Percentiles rank a stretch among this genome's conserved stretches.
These are phyloP conservation scores for Amia ocellicauda DNA, from an alignment of 2,113 vertebrate species.

Conservation along the genomic window DNA sequence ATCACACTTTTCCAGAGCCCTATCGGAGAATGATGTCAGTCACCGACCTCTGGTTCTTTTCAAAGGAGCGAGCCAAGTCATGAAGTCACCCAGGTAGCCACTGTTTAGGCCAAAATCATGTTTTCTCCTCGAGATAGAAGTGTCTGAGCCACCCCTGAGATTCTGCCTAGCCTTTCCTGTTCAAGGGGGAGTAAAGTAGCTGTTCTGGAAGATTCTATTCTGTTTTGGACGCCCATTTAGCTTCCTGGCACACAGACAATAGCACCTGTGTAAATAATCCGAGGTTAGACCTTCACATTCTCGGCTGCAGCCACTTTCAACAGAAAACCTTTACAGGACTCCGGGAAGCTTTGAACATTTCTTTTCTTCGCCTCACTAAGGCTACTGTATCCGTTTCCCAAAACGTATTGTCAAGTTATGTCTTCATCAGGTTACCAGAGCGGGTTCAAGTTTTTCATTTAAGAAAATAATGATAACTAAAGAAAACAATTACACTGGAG, in stretches of 20 bases:
- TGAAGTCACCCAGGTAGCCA: conserved; percentile 60
- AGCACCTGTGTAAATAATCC: conserved; percentile 28
- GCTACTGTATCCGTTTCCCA: too few relatives aligned
- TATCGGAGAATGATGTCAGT: conserved; percentile 68
- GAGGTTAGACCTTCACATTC: neutral
- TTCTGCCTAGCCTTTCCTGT: neutral
- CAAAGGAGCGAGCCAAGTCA: conserved; percentile 36
- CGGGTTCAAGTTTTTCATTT: too few relatives aligned
- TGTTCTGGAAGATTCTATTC: conserved; percentile 6
- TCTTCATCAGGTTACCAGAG: too few relatives aligned
- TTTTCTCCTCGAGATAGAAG: conserved; percentile 7
- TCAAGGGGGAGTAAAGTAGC: neutral
- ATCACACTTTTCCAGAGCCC: conserved; percentile 58
- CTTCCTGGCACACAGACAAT: conserved; percentile 16
- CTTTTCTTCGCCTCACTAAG: too few relatives aligned
- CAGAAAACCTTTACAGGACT: neutral
- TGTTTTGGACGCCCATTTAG: conserved; percentile 14
- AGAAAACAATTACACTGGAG: too few relatives aligned
- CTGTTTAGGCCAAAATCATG: conserved; percentile 15
- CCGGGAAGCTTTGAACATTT: neutral
- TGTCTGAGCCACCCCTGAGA: neutral
- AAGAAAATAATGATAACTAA: too few relatives aligned
- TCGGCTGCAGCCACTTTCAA: neutral
- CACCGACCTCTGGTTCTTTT: conserved; percentile 57
- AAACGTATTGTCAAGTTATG: too few relatives aligned